Evolutionary conservation across 2,113 vertebrate genomes (phyloP).

Genomic region (Takifugu flavidus): DNA sequence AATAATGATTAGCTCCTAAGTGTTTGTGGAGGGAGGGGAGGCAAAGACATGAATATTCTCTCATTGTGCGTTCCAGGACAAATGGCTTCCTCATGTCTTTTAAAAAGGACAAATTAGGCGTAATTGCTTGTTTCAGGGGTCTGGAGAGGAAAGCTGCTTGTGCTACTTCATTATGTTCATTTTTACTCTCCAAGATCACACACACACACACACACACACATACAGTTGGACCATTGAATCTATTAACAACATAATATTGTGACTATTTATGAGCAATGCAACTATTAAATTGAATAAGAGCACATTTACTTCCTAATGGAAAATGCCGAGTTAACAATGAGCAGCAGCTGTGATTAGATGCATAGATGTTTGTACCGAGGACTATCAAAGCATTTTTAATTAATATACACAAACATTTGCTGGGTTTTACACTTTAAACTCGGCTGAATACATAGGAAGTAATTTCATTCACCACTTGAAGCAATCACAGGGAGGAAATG

Average conservation of each 20-base stretch:
- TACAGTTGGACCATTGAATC: constrained; percentile 23
- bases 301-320: constrained; percentile 39
- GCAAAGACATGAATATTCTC: constrained; percentile 77
- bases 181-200: constrained; percentile 40
- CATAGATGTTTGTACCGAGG: constrained; percentile 24
- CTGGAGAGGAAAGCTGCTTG: constrained; percentile 58
- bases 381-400: constrained; percentile 12
- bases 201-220: constrained; percentile 5
- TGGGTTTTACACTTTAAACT: constrained; percentile 33
- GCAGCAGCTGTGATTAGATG: constrained; percentile 24
- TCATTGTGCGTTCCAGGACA: constrained; percentile 58
- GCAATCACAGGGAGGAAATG: constrained; percentile 58
- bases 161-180: constrained; percentile 62
- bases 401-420: constrained; percentile 38
- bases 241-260: constrained; percentile 57
- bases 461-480: constrained; percentile 50
- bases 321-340: constrained; percentile 26
- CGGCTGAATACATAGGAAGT: constrained; percentile 26
- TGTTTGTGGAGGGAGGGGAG: constrained; percentile 70
- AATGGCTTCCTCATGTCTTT: constrained; percentile 68
- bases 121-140: constrained; percentile 74
- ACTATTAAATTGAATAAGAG: constrained; percentile 44
- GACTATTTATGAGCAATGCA: constrained; percentile 52
- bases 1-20: constrained; percentile 82
- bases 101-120: constrained; percentile 75